These are phyloP conservation scores for Chaetodon auriga DNA, from an alignment of 2,113 vertebrate species.

Conservation along the genomic window DNA sequence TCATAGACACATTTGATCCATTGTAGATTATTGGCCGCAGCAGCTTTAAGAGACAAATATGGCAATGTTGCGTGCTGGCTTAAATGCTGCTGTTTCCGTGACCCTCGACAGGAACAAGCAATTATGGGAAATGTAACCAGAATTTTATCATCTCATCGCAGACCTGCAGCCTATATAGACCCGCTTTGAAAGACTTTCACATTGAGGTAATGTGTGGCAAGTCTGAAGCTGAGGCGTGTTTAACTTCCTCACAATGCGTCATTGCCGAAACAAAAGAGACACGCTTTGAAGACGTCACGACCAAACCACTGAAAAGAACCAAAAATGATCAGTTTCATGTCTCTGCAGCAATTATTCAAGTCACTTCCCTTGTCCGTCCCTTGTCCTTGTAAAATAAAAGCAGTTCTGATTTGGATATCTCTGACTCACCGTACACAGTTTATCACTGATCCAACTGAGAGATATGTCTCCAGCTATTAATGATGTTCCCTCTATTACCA, in stretches of 20 bases:
- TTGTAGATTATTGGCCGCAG: background rate
- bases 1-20: background rate
- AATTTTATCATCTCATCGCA: background rate
- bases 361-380: background rate
- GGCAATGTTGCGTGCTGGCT: background rate
- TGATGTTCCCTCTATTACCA: conserved; percentile 20
- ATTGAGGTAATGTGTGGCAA: background rate
- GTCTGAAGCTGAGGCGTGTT: background rate
- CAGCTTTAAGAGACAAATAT: background rate
- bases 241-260: background rate
- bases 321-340: conserved; percentile 2
- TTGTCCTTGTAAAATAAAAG: conserved; percentile 51
- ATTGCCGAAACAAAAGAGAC: conserved; percentile 18
- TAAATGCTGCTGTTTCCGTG: background rate
- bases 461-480: conserved; percentile 45
- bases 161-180: background rate
- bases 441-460: conserved; percentile 49
- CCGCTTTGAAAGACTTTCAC: background rate
- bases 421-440: conserved; percentile 24
- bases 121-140: background rate
- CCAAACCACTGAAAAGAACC: conserved; percentile 13
- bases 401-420: conserved; percentile 8
- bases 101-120: background rate
- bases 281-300: conserved; percentile 22
- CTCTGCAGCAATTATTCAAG: conserved; percentile 17